Evolutionary conservation across 2,888 invertebrate genomes (phyloP).

Genomic region (Anagyrus pseudococci): DNA sequence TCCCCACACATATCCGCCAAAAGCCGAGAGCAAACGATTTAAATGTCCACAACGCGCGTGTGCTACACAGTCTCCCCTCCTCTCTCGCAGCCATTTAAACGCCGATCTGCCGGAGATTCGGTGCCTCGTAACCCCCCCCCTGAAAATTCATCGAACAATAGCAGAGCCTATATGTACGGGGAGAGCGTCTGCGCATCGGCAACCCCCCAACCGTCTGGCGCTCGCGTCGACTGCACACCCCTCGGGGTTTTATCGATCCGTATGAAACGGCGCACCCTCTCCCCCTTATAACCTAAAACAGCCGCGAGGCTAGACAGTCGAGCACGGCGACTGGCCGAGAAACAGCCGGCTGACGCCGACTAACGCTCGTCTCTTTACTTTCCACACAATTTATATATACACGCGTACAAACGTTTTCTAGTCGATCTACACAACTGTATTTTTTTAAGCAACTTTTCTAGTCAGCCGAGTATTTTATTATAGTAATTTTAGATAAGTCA

Average conservation of each 20-base stretch:
- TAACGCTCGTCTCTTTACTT: too few species aligned
- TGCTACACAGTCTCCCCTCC: too few species aligned
- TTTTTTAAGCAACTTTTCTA: neutral
- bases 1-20: too few species aligned
- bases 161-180: too few species aligned
- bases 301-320: constrained; percentile 2
- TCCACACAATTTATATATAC: too few species aligned
- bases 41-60: too few species aligned
- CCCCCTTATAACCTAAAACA: constrained; percentile 21
- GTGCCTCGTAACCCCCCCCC: too few species aligned
- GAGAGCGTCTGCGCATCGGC: too few species aligned
- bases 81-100: too few species aligned
- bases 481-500: neutral
- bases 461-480: neutral
- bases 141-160: too few species aligned
- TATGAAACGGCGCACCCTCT: neutral
- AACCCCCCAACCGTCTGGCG: neutral
- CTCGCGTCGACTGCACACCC: neutral
- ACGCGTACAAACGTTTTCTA: constrained; percentile 8
- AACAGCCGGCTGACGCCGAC: constrained; percentile 16
- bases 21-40: too few species aligned
- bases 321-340: constrained; percentile 12
- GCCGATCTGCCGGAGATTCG: too few species aligned
- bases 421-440: neutral
- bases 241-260: constrained; percentile 24